Conservation (phyloP, 2,888 invertebrate genomes). For the Scaptomyza parva region DNA sequence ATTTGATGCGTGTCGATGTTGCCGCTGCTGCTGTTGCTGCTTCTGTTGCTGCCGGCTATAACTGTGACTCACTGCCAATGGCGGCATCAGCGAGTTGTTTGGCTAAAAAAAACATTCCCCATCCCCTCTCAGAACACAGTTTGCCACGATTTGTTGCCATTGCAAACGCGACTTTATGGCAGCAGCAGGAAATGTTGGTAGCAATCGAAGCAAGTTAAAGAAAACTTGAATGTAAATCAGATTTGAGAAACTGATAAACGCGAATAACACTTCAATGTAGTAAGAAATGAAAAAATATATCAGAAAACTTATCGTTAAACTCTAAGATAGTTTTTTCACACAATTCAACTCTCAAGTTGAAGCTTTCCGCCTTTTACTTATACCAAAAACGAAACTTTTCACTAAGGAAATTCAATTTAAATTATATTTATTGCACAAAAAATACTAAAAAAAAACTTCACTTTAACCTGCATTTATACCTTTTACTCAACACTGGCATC, state of each 20-base stretch:
- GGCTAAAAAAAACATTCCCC: conserved; percentile 11
- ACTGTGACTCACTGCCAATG: conserved; percentile 13
- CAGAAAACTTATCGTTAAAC: too few relatives aligned
- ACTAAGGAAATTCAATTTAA: conserved; percentile 38
- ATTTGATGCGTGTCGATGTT: conserved; percentile 59
- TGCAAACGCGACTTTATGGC: neutral
- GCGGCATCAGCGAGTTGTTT: conserved; percentile 27
- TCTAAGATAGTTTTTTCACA: neutral
- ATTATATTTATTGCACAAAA: conserved; percentile 23
- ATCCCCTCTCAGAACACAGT: neutral
- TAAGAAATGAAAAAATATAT: too few relatives aligned
- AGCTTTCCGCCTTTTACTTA: neutral
- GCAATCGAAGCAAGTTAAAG: neutral
- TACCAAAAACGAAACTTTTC: conserved; percentile 14
- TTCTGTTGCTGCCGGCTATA: conserved; percentile 27
- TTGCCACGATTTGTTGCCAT: conserved; percentile 18
- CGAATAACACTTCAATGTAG: too few relatives aligned
- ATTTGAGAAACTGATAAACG: neutral
- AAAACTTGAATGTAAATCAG: conserved; percentile 12
- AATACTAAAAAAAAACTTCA: conserved; percentile 26
- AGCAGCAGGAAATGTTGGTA: neutral
- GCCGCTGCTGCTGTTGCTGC: conserved; percentile 18
- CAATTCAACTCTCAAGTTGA: neutral
- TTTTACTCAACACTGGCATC: neutral
- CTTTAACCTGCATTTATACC: conserved; percentile 13